Evolutionary conservation across 2,113 vertebrate species (phyloP).

Genomic region (Colinus virginianus): DNA sequence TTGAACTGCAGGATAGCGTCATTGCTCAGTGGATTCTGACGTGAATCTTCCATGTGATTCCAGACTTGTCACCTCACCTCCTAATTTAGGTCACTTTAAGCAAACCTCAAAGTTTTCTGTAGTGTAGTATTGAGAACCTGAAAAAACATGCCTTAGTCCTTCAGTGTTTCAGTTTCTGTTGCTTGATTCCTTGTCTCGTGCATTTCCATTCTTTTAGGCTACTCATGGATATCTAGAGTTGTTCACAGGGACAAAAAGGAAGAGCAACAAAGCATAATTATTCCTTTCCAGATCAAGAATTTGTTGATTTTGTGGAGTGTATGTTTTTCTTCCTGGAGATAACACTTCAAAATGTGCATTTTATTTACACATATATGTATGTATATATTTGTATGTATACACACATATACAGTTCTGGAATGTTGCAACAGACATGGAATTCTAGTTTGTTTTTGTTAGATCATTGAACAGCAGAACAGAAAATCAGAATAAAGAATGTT

Average conservation of each 20-base stretch:
- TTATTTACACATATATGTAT: not conserved
- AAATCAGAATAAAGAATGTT: not conserved
- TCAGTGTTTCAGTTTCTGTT: not conserved
- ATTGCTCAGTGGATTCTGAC: not conserved
- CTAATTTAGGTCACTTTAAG: not conserved
- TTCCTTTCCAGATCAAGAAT: not conserved
- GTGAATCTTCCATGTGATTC: not conserved
- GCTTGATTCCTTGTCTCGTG: not conserved
- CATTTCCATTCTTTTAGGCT: not conserved
- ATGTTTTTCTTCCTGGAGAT: not conserved
- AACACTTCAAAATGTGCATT: not conserved
- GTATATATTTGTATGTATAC: not conserved
- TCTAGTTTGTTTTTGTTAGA: not conserved
- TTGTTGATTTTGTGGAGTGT: not conserved
- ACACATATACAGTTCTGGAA: not conserved
- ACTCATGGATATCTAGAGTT: not conserved
- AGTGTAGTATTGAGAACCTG: not conserved
- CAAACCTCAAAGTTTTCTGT: not conserved
- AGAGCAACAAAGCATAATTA: not conserved
- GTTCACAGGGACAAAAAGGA: not conserved
- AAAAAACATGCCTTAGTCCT: not conserved
- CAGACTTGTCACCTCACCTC: not conserved
- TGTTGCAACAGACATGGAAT: not conserved
- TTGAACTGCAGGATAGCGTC: not conserved
- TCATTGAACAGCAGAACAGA: not conserved